phyloP scores from a whole-genome alignment of 2,113 vertebrate genomes.

The Nesospiza acunhae region DNA sequence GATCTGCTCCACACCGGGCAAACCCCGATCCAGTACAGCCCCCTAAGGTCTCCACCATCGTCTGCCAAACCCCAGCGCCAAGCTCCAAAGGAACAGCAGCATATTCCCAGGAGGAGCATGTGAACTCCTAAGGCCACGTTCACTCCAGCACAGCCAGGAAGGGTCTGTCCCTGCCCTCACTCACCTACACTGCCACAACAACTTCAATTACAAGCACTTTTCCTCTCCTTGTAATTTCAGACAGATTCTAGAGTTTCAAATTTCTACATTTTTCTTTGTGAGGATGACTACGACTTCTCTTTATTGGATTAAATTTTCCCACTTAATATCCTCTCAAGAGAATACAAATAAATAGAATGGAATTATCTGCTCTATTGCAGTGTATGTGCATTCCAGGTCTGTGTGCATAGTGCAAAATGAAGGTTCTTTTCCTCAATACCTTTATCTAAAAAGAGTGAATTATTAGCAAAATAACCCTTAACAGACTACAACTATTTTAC shows the following conservation, averaged over 20 bases:
- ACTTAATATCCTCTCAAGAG: neutral
- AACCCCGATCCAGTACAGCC: neutral
- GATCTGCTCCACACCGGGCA: too few species aligned
- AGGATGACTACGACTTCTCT: neutral
- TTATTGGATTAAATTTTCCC: neutral
- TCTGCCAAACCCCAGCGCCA: neutral
- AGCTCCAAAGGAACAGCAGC: neutral
- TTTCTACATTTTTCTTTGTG: neutral
- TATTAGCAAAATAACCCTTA: neutral
- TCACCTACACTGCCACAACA: neutral
- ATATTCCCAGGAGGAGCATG: neutral
- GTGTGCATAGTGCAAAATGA: neutral
- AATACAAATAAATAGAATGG: neutral
- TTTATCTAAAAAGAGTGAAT: neutral
- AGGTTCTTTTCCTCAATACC: neutral
- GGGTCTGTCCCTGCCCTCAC: neutral
- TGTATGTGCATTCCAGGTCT: neutral
- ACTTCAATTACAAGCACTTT: neutral
- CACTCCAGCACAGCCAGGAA: neutral
- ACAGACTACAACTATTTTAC: neutral
- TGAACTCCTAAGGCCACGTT: neutral
- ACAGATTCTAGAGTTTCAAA: neutral
- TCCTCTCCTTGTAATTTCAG: neutral
- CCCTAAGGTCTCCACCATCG: neutral
- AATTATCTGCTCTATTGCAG: neutral